Base-by-base conservation (phyloP, 2,888 invertebrate genomes). In the Trissonchulus sp. region DNA sequence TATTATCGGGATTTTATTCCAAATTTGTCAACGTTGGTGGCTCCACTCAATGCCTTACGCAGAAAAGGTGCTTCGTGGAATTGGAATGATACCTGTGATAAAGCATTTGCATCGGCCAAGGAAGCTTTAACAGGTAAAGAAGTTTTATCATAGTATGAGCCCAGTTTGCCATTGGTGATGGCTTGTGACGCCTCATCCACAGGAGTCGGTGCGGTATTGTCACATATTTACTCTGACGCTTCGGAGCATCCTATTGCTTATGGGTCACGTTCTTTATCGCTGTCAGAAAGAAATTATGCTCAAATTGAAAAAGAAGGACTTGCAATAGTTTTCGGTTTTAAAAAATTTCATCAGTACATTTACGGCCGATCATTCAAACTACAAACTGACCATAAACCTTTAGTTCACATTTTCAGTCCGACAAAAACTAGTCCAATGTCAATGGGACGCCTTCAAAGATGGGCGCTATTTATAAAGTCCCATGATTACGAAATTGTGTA, bases 41-140 rank as follows among this genome's bases (percentile, higher is more conserved):
- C 38, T 2, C 75, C 75, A 3, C 28, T 75, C 28, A 31, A 31
- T 28, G 36, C 3, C n/a, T 35, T 75, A 62, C 3, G 28, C 2
- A 28, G 35, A 28, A 68, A 69, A 35, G 63, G 68, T 72, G 8
- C 2, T 2, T 2, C 8, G 8, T 75, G 31, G 15, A 8, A 38
- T 23, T 75, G 76, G 76, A 76, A 15, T 33, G n/a, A 63, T 2
- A 34, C 68, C 1, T 33, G 37, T n/a, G n/a, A 76, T 8, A 18
- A 75, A n/a, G 63, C 74, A n/a, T 76, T 76, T 30, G 23, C 18
- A 31, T 2, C 8, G 1, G 18, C 76, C 18, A 75, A 75, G 75
- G 35, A 2, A 37, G 18, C n/a, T 23, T 34, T 75, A 48, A 15
- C 48, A 15, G 48, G 48, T 15, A 8, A 8, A 23, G 23, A 48